Evolutionary conservation across 1,140 invertebrate genomes (phyloP).

Genomic region (Zaprionus inermis): DNA sequence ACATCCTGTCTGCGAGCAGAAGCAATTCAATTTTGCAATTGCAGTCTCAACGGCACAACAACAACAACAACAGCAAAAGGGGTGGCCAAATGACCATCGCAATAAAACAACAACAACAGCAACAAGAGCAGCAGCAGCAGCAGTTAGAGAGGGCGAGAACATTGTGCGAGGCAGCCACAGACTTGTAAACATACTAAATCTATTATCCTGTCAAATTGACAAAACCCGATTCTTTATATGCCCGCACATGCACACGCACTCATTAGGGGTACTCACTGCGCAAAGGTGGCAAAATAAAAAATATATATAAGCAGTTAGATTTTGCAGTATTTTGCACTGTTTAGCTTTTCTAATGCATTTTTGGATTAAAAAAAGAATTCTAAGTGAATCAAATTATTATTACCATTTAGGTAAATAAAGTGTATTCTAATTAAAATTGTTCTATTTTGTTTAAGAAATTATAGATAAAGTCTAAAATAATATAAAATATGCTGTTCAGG

Average conservation of each 20-base stretch:
- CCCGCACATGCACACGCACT: background rate
- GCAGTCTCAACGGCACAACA: conserved; percentile 53
- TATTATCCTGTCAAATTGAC: conserved; percentile 62
- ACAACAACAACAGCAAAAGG: conserved; percentile 35
- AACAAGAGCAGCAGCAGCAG: background rate
- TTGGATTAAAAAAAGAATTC: too few species aligned
- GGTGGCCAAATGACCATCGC: conserved; percentile 13
- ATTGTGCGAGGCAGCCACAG: conserved; percentile 36
- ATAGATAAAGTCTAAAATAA: too few species aligned
- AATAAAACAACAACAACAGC: conserved; percentile 9
- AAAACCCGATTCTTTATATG: conserved; percentile 46
- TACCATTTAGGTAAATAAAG: too few species aligned
- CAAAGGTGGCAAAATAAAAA: background rate
- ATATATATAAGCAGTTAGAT: too few species aligned
- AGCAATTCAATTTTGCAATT: conserved; percentile 61
- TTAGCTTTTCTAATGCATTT: too few species aligned
- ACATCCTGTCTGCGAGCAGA: conserved; percentile 62
- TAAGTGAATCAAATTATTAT: too few species aligned
- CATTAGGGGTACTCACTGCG: conserved; percentile 19
- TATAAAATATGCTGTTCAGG: too few species aligned
- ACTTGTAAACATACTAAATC: conserved; percentile 68
- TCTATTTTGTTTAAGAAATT: too few species aligned
- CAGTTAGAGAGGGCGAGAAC: conserved; percentile 25
- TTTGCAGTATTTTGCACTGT: background rate
- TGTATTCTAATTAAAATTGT: too few species aligned